These are phyloP conservation scores for Diorhabda carinulata DNA, from an alignment of 1,140 invertebrate genomes.

Conservation along the genomic window DNA sequence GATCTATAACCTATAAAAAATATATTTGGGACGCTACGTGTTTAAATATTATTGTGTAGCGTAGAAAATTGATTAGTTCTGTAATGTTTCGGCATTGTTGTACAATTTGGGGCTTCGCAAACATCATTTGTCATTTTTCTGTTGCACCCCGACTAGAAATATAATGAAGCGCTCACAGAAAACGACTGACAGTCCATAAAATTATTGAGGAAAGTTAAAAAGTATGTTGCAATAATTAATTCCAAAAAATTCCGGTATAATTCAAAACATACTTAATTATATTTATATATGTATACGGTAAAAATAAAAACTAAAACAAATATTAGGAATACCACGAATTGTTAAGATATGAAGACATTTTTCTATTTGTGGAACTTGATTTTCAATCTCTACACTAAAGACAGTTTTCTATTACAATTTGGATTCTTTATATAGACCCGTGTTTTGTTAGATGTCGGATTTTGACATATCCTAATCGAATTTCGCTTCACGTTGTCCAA, in stretches of 20 bases:
- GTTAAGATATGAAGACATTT: no score
- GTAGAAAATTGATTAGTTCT: not conserved
- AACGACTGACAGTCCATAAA: not conserved
- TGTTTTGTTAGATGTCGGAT: no score
- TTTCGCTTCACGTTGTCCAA: no score
- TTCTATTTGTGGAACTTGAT: no score
- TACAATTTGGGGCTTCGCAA: not conserved
- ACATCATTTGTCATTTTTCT: not conserved
- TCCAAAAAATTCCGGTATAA: not conserved
- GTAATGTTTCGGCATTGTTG: constrained; percentile 2
- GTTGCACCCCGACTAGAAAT: not conserved
- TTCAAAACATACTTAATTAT: not conserved
- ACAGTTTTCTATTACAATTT: no score
- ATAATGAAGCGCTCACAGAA: not conserved
- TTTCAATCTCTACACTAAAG: no score
- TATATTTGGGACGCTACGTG: not conserved
- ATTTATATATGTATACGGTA: no score
- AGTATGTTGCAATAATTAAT: not conserved
- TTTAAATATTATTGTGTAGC: not conserved
- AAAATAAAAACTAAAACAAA: no score
- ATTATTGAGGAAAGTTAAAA: not conserved
- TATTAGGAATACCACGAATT: no score
- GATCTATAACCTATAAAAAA: no score
- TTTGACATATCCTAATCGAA: no score
- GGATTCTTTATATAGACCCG: no score